Conservation (phyloP, 2,888 invertebrate species). For the Leistus spinibarbis region DNA sequence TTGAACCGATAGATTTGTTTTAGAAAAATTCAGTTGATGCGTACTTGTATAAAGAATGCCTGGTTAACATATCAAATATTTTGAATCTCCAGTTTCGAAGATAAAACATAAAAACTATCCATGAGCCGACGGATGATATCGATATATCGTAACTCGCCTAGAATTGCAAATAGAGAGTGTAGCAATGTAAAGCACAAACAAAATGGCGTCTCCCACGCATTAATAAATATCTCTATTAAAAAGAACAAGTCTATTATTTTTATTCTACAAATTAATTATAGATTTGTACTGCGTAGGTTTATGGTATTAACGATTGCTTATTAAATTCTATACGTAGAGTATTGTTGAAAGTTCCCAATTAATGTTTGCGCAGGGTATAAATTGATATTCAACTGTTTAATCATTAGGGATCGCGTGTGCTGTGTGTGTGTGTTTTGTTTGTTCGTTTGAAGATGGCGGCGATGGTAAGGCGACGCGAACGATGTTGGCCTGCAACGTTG, state of each 20-base stretch:
- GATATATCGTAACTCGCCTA: too few relatives aligned
- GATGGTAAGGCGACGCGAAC: not conserved
- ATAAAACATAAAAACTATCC: too few relatives aligned
- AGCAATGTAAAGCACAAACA: not conserved
- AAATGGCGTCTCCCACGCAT: not conserved
- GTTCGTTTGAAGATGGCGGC: conserved; percentile 36
- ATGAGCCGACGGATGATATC: too few relatives aligned
- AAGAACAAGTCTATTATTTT: not conserved
- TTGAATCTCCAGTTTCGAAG: too few relatives aligned
- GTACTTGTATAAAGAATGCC: too few relatives aligned
- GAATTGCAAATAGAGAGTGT: too few relatives aligned
- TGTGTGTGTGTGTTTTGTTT: conserved; percentile 11
- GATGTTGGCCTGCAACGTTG: conserved; percentile 21
- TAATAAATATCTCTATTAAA: not conserved
- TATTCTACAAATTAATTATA: not conserved
- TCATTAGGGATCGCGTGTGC: conserved; percentile 32
- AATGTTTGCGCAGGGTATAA: conserved; percentile 23
- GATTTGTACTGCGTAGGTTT: not conserved
- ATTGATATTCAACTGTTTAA: conserved; percentile 40
- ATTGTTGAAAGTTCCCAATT: not conserved
- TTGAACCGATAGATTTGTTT: too few relatives aligned
- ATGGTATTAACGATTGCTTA: not conserved
- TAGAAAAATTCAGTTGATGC: too few relatives aligned
- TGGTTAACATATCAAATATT: too few relatives aligned
- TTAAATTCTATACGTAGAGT: not conserved